Evolutionary conservation across 2,113 vertebrate genomes (phyloP).

Genomic region (Bucco capensis): DNA sequence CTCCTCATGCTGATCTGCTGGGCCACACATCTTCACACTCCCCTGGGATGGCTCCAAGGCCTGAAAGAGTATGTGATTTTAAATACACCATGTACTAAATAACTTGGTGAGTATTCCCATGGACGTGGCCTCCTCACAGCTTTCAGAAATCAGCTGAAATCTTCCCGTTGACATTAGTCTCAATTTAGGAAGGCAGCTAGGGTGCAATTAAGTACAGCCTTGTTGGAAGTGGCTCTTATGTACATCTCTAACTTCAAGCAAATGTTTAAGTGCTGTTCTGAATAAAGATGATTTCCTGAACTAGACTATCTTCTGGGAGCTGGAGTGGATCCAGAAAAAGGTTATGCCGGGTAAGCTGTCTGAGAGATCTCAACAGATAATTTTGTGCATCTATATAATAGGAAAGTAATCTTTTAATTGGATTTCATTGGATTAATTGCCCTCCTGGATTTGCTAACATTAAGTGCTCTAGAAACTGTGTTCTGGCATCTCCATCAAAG

Average conservation of each 20-base stretch:
- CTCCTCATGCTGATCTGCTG: fast-evolving
- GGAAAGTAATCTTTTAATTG: slow-evolving; percentile 23
- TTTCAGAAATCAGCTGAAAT: not conserved
- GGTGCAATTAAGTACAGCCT: not conserved
- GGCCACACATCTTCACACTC: not conserved
- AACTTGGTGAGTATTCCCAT: not conserved
- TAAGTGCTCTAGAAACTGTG: not conserved
- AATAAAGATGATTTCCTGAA: slow-evolving; percentile 7
- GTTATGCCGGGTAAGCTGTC: slow-evolving; percentile 27
- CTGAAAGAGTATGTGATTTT: not conserved
- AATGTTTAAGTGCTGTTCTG: not conserved
- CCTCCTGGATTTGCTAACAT: not conserved
- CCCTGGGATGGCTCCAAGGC: fast-evolving
- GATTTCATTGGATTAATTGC: not conserved
- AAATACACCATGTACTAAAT: not conserved
- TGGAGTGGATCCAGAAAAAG: slow-evolving; percentile 7
- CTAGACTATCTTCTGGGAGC: not conserved
- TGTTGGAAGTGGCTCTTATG: not conserved
- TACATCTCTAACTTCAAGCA: not conserved
- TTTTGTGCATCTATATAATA: not conserved
- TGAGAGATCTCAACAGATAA: slow-evolving; percentile 4
- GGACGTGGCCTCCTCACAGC: not conserved
- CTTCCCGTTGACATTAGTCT: not conserved
- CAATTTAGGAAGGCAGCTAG: not conserved
- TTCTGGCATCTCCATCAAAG: not conserved